Evolutionary conservation across 2,797 vertebrate species (phyloP).

Genomic region (Nyctalus aviator): DNA sequence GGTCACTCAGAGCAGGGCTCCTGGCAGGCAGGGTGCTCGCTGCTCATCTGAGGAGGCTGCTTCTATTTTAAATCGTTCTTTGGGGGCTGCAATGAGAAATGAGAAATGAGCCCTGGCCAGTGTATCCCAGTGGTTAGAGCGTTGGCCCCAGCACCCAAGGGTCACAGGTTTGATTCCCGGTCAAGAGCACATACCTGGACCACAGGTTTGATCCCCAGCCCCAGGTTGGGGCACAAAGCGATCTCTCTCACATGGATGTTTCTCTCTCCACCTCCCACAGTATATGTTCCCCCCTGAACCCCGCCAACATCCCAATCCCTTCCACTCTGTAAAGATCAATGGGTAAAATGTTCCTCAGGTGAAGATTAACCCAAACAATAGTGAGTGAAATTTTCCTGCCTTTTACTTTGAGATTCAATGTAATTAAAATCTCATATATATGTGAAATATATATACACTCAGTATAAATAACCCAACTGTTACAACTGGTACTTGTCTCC

Average conservation of each 20-base stretch:
- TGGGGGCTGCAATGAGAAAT: conserved; percentile 85
- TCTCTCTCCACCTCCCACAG: too few species aligned
- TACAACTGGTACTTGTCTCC: conserved; percentile 89
- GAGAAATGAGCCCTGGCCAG: conserved; percentile 67
- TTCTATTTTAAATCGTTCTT: conserved; percentile 79
- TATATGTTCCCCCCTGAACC: too few species aligned
- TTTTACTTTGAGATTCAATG: conserved; percentile 81
- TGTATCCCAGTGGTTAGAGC: too few species aligned
- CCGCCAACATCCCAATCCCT: too few species aligned
- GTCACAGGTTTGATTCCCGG: too few species aligned
- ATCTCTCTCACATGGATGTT: too few species aligned
- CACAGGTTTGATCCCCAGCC: too few species aligned
- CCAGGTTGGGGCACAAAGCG: too few species aligned
- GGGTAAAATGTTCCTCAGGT: too few species aligned
- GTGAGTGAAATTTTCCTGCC: conserved; percentile 81
- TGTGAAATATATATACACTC: conserved; percentile 64
- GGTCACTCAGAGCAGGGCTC: accelerated
- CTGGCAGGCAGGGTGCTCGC: neutral
- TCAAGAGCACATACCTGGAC: too few species aligned
- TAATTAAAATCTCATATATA: conserved; percentile 83
- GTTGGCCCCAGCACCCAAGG: too few species aligned
- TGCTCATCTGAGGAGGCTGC: conserved; percentile 80
- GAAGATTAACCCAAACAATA: neutral
- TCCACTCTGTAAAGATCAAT: too few species aligned
- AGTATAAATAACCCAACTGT: conserved; percentile 86